A percentile compares a stretch with the other conserved stretches of the same genome.
Evolutionary conservation across 2,113 vertebrate genomes (phyloP).

Genomic region (Chitala chitala): DNA sequence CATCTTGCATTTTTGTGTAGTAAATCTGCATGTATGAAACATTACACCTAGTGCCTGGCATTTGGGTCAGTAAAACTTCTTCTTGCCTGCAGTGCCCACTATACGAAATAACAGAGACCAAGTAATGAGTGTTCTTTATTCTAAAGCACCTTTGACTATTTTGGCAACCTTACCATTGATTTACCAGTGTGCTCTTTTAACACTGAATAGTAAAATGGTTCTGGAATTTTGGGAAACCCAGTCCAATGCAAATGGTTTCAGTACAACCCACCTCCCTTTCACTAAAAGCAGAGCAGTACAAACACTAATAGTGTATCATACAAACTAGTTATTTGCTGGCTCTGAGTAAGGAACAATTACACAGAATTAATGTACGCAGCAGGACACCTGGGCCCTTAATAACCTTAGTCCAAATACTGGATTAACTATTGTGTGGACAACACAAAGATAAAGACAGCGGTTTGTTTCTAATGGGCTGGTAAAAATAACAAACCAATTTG

Average conservation of each 20-base stretch:
- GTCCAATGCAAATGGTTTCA: slow-evolving; percentile 12
- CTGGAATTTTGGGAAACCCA: background rate
- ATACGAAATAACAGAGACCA: slow-evolving; percentile 6
- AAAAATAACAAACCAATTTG: no score
- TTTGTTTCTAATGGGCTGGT: no score
- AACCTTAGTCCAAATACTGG: no score
- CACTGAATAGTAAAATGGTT: background rate
- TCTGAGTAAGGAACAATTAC: no score
- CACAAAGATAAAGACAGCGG: no score
- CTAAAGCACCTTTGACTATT: background rate
- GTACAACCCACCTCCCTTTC: background rate
- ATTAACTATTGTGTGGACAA: no score
- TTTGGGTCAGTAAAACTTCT: slow-evolving; percentile 5
- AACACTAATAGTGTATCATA: no score
- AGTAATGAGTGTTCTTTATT: slow-evolving; percentile 1
- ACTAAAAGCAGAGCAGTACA: background rate
- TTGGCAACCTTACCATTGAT: slow-evolving; percentile 5
- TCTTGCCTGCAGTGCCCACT: background rate
- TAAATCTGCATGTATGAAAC: background rate
- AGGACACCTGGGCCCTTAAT: no score
- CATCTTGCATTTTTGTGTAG: background rate
- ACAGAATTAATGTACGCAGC: no score
- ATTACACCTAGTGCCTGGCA: background rate
- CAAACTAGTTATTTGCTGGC: no score
- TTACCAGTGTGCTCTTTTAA: background rate